Conservation (phyloP, 2,888 invertebrate species). For the Acleris laterana region DNA sequence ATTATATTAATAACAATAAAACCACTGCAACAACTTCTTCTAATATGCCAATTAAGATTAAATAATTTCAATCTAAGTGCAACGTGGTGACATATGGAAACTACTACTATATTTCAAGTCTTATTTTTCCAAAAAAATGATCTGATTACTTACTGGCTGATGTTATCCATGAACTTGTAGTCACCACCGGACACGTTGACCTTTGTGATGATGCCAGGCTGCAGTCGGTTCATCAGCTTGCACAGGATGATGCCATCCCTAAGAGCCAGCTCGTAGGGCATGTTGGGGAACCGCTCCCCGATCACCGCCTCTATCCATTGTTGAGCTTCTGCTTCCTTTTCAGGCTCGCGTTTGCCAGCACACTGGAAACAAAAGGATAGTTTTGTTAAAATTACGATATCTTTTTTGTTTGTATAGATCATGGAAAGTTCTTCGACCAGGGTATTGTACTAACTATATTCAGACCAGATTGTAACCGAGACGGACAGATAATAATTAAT, state of each 20-base stretch:
- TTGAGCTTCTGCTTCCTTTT: conserved; percentile 92
- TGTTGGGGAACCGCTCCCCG: conserved; percentile 89
- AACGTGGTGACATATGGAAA: too few relatives aligned
- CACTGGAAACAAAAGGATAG: conserved; percentile 84
- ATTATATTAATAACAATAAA: too few relatives aligned
- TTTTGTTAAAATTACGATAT: background rate
- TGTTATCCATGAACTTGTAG: conserved; percentile 98
- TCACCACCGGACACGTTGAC: conserved; percentile 94
- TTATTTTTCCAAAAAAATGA: too few relatives aligned
- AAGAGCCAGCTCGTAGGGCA: conserved; percentile 91
- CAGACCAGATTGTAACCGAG: too few relatives aligned
- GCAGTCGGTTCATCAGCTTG: conserved; percentile 94
- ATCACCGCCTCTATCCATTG: conserved; percentile 93
- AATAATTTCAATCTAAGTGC: too few relatives aligned
- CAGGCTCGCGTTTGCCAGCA: conserved; percentile 91
- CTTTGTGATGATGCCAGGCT: conserved; percentile 93
- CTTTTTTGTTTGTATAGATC: background rate
- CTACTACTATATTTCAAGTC: too few relatives aligned
- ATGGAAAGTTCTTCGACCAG: background rate
- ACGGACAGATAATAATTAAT: too few relatives aligned
- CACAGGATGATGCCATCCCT: conserved; percentile 94
- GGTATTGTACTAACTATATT: too few relatives aligned
- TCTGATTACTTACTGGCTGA: conserved; percentile 89
- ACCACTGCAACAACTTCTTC: too few relatives aligned
- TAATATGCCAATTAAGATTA: too few relatives aligned